These are phyloP conservation scores for Galendromus occidentalis DNA, from an alignment of 1,140 invertebrate genomes.

Conservation along the genomic window DNA sequence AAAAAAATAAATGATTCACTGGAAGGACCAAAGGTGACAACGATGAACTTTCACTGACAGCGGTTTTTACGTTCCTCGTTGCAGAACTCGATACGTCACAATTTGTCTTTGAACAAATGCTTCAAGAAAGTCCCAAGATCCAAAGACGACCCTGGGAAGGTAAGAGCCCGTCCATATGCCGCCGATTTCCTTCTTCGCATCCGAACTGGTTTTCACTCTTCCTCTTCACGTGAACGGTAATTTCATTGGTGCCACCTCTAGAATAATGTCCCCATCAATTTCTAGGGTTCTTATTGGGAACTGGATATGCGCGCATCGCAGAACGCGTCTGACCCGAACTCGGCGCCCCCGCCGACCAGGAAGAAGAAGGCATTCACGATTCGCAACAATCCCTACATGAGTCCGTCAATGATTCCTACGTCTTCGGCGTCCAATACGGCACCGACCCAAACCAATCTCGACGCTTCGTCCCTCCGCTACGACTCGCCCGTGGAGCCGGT, in stretches of 20 bases:
- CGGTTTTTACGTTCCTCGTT: constrained; percentile 11
- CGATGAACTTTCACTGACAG: background rate
- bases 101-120: constrained; percentile 36
- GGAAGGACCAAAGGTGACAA: background rate
- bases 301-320: background rate
- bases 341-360: background rate
- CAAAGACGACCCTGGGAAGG: constrained; percentile 40
- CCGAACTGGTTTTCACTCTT: too few species aligned
- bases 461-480: background rate
- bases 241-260: too few species aligned
- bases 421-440: background rate
- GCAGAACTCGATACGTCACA: constrained; percentile 35
- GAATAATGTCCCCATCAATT: background rate
- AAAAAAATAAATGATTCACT: background rate
- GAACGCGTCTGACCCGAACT: background rate
- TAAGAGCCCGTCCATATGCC: background rate
- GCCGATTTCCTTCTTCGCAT: background rate
- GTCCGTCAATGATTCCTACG: background rate
- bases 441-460: background rate
- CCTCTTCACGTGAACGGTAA: too few species aligned
- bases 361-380: background rate
- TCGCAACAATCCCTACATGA: constrained; percentile 5
- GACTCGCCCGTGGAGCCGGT: background rate
- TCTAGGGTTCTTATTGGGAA: constrained; percentile 6
- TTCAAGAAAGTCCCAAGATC: constrained; percentile 42